Evolutionary conservation across 2,113 vertebrate genomes (phyloP).

Genomic region (Trinectes maculatus): DNA sequence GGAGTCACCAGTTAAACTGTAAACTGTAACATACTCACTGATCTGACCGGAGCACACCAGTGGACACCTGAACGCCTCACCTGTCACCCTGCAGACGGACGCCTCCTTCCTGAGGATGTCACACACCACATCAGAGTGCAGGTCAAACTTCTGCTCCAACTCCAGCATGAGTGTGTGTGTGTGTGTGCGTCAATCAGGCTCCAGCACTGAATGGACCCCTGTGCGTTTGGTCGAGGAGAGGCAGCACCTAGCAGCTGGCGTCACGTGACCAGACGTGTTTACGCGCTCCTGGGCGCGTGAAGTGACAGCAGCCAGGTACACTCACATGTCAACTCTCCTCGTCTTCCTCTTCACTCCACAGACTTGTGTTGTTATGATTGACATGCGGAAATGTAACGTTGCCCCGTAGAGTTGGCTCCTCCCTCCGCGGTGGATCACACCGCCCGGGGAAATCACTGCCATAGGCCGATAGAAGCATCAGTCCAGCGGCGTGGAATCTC

Average conservation of each 20-base stretch:
- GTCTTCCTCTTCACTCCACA: slow-evolving; percentile 9
- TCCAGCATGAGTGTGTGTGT: too few relatives aligned
- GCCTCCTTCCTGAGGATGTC: slow-evolving; percentile 75
- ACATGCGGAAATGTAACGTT: slow-evolving; percentile 57
- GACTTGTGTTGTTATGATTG: slow-evolving; percentile 10
- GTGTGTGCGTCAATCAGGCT: background rate
- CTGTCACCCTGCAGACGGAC: slow-evolving; percentile 60
- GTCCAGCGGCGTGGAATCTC: slow-evolving; percentile 60
- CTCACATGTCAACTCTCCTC: background rate
- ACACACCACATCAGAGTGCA: slow-evolving; percentile 71
- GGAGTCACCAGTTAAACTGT: background rate
- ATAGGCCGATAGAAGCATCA: slow-evolving; percentile 58
- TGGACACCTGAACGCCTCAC: slow-evolving; percentile 69
- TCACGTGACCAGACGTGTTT: slow-evolving; percentile 63
- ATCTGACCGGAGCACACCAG: too few relatives aligned
- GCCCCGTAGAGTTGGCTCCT: slow-evolving; percentile 17
- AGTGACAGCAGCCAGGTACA: too few relatives aligned
- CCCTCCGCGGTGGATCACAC: slow-evolving; percentile 20
- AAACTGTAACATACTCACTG: too few relatives aligned
- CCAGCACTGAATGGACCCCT: too few relatives aligned
- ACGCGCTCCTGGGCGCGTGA: background rate
- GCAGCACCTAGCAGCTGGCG: slow-evolving; percentile 23
- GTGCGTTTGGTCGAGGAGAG: slow-evolving; percentile 1
- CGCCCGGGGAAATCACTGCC: background rate
- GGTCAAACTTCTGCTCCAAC: slow-evolving; percentile 63